Base-by-base conservation (phyloP, 1,140 invertebrate genomes). In the Chironomus tepperi region DNA sequence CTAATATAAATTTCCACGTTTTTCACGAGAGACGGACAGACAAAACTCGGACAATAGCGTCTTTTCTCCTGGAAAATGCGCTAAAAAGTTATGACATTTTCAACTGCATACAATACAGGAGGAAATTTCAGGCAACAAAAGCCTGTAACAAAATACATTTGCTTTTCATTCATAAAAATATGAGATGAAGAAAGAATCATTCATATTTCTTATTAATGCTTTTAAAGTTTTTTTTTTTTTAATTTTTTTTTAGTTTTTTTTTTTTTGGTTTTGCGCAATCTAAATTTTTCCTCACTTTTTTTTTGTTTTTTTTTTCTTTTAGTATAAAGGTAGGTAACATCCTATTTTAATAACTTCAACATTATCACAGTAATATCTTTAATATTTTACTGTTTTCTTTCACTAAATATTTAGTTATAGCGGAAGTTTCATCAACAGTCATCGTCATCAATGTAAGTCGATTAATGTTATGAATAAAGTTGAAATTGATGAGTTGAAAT, bases 401-500 rank as follows among this genome's bases (percentile, higher is more conserved):
- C 16, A 70, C 19, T 70, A 70, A 21, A 19, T 70, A 57, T 15
- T 57, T 57, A 57, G 47, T 70, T 70, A 70, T 70, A 70, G 65
- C 65, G 65, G 65, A 70, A 70, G 65, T 70, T 70, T 70, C 65
- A 19, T 70, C 7, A 70, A 70, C 65, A 70, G 65, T 70, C 65
- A 67, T 67, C 65, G 18, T 24, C 21, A 70, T 75, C 12, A 73
- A 47, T 73, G 34, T 73, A 65, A 43, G 75, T 75, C 73, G 34
- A 73, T 57, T 34, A 16, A 18, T 18, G n/a, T 42, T 57, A 57
- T 57, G 47, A 57, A 57, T 57, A 57, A 57, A 75, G 15, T 73
- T 74, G 47, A 57, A 57, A 57, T 57, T 57, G 47, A 57, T 57
- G 12, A 15, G 12, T 57, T 57, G 47, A 57, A 57, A 15, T n/a